phyloP scores from a whole-genome alignment of 2,113 vertebrate species.

The Calonectris borealis region DNA sequence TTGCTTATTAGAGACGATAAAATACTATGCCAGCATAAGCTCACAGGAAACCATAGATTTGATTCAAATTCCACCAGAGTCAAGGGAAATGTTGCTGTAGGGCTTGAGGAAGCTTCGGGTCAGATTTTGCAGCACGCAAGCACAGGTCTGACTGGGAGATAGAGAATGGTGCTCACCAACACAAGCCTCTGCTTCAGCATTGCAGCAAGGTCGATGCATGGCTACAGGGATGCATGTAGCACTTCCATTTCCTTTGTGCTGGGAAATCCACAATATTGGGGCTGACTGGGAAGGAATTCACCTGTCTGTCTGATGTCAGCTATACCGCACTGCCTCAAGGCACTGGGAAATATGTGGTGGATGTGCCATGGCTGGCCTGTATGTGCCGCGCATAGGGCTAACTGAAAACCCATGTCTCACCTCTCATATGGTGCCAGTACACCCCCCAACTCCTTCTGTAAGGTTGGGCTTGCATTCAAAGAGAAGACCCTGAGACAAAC shows the following conservation, averaged over 20 bases:
- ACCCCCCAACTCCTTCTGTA: neutral
- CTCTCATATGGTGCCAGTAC: neutral
- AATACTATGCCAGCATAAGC: neutral
- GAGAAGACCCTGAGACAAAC: neutral
- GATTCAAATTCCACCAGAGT: neutral
- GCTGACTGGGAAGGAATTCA: neutral
- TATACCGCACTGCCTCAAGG: rapidly evolving
- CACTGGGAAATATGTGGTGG: rapidly evolving
- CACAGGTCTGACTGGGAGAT: neutral
- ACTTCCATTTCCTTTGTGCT: neutral
- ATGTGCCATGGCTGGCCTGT: neutral
- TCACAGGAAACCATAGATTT: neutral
- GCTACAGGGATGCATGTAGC: rapidly evolving
- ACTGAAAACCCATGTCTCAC: neutral
- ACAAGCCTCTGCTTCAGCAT: neutral
- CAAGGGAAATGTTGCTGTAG: rapidly evolving
- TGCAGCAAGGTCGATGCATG: neutral
- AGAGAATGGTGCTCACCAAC: neutral
- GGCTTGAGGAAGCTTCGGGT: neutral
- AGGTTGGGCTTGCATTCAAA: neutral
- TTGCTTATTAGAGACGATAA: neutral
- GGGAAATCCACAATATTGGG: neutral
- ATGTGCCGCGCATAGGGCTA: rapidly evolving
- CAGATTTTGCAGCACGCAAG: neutral
- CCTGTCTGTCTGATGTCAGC: no score